A percentile compares a stretch with the other conserved stretches of the same genome.
phyloP scores from a whole-genome alignment of 2,113 vertebrate species.

The Hippocampus comes region DNA sequence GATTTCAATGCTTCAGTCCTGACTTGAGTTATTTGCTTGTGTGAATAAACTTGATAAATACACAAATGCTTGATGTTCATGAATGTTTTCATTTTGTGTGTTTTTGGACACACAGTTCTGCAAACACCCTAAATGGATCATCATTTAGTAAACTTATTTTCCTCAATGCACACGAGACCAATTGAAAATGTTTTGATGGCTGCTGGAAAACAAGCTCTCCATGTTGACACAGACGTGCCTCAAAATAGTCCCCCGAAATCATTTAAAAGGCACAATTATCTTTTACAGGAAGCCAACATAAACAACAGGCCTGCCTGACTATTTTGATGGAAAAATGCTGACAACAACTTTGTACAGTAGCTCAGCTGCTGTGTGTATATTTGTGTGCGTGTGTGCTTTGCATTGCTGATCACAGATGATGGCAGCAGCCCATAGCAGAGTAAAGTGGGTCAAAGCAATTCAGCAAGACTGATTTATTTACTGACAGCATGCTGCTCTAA shows the following conservation, averaged over 20 bases:
- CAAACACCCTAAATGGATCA: neutral
- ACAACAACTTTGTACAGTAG: conserved; percentile 11
- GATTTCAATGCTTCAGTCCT: neutral
- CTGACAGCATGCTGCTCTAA: neutral
- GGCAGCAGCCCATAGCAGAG: conserved; percentile 30
- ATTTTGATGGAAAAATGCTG: conserved; percentile 5
- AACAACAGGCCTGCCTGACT: conserved; percentile 26
- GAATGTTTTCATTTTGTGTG: neutral
- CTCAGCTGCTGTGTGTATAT: conserved; percentile 6
- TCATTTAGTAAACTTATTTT: neutral
- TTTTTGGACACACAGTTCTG: neutral
- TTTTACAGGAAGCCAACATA: conserved; percentile 44
- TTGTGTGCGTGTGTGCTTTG: conserved; percentile 19
- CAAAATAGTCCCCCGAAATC: conserved; percentile 7
- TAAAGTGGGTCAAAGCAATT: conserved; percentile 30
- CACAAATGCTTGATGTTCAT: neutral
- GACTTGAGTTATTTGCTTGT: neutral
- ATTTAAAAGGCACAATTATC: conserved; percentile 29
- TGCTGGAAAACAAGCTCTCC: conserved; percentile 42
- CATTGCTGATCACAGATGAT: conserved; percentile 24
- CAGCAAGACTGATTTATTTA: neutral
- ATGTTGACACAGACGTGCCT: conserved; percentile 11
- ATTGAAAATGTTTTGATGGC: conserved; percentile 40
- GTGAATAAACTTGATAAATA: neutral
- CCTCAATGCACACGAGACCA: neutral